A percentile compares a stretch with the other conserved stretches of the same genome.
Evolutionary conservation across 2,113 vertebrate species (phyloP).

Genomic region (Motacilla tschutschensis): DNA sequence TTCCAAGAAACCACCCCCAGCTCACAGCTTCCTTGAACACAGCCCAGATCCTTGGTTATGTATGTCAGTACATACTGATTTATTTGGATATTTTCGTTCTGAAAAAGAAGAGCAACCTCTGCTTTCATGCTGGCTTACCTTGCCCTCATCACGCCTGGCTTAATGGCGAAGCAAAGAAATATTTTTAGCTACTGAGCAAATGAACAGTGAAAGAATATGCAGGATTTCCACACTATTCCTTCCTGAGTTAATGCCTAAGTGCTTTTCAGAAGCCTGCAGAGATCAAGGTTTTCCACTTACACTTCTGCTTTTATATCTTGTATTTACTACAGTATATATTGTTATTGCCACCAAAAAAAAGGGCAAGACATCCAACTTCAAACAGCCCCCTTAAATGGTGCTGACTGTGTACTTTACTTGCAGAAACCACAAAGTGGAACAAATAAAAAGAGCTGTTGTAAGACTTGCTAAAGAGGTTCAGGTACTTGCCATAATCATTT

Average conservation of each 20-base stretch:
- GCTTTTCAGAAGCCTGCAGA: not conserved
- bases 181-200: slow-evolving; percentile 38
- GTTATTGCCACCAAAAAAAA: slow-evolving; percentile 15
- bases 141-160: not conserved
- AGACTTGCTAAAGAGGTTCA: slow-evolving; percentile 41
- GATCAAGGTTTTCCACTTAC: slow-evolving; percentile 12
- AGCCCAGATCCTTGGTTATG: not conserved
- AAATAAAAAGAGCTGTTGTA: slow-evolving; percentile 48
- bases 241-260: slow-evolving; percentile 16
- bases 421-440: slow-evolving; percentile 42
- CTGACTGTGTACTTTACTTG: slow-evolving; percentile 51
- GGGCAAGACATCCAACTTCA: not conserved
- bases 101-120: not conserved
- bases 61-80: not conserved
- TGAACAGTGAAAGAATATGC: slow-evolving; percentile 4
- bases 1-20: not conserved
- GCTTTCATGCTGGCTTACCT: not conserved
- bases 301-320: slow-evolving; percentile 6
- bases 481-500: slow-evolving; percentile 32
- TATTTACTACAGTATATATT: slow-evolving; percentile 6
- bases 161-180: not conserved
- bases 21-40: not conserved
- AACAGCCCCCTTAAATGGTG: slow-evolving; percentile 2
- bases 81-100: not conserved
- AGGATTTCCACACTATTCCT: slow-evolving; percentile 30